Evolutionary conservation across 2,113 vertebrate species (phyloP), one percentile per base, ranked within the genome.

Genomic region (Perognathus longimembris): DNA sequence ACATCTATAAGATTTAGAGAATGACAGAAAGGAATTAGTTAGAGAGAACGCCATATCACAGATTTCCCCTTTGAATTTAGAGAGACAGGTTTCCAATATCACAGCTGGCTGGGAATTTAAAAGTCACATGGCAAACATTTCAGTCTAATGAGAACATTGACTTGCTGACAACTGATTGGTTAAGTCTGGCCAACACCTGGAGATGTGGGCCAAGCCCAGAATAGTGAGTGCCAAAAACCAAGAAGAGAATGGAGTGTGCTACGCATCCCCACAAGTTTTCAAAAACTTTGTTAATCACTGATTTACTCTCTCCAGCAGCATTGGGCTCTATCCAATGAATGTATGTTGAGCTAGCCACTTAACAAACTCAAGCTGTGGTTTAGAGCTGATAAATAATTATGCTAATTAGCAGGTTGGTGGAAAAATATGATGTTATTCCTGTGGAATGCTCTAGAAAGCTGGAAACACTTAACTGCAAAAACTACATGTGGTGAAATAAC

Each of bases 401-500:
- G 97, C 97, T 98, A 98, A 98, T 98, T 98, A 98, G 98, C 98
- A 98, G 98, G 98, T 98, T 98, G 97, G 97, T 97, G 98, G 98
- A 96, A 98, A 99, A 99, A 98, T 97, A 97, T 99, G 98, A 99
- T 98, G 98, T 97, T 98, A 98, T 98, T 98, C 95, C 98, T 97
- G 94, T 97, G 98, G 99, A 99, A 99, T 99, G 98, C 97, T 98
- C 98, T 90, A 97, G 97, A 97, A 98, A 98, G 97, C 98, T 99
- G 99, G 99, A 99, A 99, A 98, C 98, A 98, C 98, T 99, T 99
- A 99, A 98, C 98, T 98, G 98, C 97, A 98, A 98, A 99, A 98
- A 98, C 89, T 98, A 98, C 98, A 98, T 98, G 98, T 98, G 98
- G 98, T 96, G 97, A 98, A 99, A 98, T 98, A 98, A 98, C 98